Evolutionary conservation across 2,113 vertebrate species (phyloP), one percentile per base, ranked within the genome.

Genomic region (Glaucomys volans): DNA sequence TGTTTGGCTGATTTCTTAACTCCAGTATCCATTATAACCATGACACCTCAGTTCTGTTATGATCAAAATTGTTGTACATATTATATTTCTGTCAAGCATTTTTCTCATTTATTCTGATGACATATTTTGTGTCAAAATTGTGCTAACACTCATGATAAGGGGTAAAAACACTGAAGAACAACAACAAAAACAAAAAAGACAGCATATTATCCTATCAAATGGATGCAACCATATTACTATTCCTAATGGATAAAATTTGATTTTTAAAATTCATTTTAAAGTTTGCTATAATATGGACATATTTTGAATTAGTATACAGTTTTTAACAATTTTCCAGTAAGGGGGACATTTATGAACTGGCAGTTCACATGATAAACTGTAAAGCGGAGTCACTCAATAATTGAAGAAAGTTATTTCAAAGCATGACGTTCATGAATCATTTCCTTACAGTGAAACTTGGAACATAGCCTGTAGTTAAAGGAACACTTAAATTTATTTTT

Each of bases 321-420:
- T 91, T 91, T 90, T 62, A 92, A 57, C 44, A 91, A 87, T 66
- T 32, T 97, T 94, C 82, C 97, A 62, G 57, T 94, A 96, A 96
- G 64, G 86, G 14, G 11, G 32, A 50, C 91, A 32, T 92, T 95
- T 83, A 95, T 96, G 54, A 93, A 94, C 67, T 94, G 28, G 16
- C 35, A 84, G 40, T 14, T 93, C 92, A 96, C n/a, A 82, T 95
- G 89, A 95, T 86, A 91, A 96, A 93, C 67, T 84, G 2, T 85
- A 96, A 97, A 94, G 64, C 17, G 67, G 59, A 96, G 30, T 66
- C 57, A 96, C 74, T 88, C 52, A 84, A 32, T 91, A 96, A 96
- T 94, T 96, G 76, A 97, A 95, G 80, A 92, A 84, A 66, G 10
- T 85, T 89, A 87, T 82, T 96, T 44, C 40, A 93, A 94, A 89